Evolutionary conservation across 2,888 invertebrate genomes (phyloP).

Genomic region (Chelonus formosanus): DNA sequence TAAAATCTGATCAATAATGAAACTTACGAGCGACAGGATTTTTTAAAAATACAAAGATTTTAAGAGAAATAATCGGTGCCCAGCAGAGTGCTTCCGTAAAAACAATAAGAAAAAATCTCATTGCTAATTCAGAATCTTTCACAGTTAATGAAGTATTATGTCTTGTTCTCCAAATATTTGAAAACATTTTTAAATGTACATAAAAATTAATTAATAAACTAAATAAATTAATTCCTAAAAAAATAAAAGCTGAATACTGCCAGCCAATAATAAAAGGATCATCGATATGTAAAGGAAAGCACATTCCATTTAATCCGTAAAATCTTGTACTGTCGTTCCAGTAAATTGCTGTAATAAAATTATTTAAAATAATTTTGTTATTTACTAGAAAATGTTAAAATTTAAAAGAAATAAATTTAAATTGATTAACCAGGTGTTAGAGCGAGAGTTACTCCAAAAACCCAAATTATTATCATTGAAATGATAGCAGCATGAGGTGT

Average conservation of each 20-base stretch:
- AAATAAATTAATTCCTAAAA: conserved; percentile 72
- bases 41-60: conserved; percentile 69
- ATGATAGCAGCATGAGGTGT: conserved; percentile 68
- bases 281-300: conserved; percentile 76
- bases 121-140: conserved; percentile 73
- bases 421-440: conserved; percentile 69
- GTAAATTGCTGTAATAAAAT: conserved; percentile 64
- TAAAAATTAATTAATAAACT: conserved; percentile 67
- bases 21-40: conserved; percentile 65
- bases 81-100: conserved; percentile 76
- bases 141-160: conserved; percentile 69
- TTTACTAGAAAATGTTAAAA: background rate
- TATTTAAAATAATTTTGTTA: background rate
- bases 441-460: conserved; percentile 70
- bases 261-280: conserved; percentile 75
- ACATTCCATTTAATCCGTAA: conserved; percentile 75
- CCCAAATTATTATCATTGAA: conserved; percentile 70
- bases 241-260: conserved; percentile 77
- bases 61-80: conserved; percentile 75
- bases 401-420: background rate
- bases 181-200: conserved; percentile 72
- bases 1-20: too few relatives aligned
- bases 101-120: conserved; percentile 76
- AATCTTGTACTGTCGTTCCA: conserved; percentile 71
- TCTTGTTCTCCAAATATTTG: conserved; percentile 72